Conservation (phyloP, 2,113 vertebrate genomes). For the Anarhynchus alexandrinus region DNA sequence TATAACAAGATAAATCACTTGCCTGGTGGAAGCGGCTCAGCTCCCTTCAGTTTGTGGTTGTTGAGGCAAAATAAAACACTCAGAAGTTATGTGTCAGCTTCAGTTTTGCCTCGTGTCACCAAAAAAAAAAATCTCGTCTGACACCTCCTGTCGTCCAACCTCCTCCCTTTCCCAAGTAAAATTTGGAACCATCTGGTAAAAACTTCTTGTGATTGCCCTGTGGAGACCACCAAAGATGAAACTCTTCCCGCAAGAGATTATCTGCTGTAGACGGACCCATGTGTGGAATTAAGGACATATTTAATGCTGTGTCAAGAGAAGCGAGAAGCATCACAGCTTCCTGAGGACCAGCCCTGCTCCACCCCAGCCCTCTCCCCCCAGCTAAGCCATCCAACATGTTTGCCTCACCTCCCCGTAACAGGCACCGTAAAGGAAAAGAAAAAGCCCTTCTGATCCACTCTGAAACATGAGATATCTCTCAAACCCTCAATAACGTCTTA, state of each 20-base stretch:
- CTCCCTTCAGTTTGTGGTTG: neutral
- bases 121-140: neutral
- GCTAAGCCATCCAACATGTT: constrained; percentile 30
- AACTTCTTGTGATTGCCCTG: neutral
- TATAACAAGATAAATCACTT: neutral
- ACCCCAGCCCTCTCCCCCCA: neutral
- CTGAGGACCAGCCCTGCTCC: neutral
- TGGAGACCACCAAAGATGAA: neutral
- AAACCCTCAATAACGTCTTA: constrained; percentile 44
- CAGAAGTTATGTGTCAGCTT: neutral
- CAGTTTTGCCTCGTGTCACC: neutral
- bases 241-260: neutral
- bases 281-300: neutral
- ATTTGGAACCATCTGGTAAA: neutral
- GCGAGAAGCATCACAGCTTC: neutral
- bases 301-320: neutral
- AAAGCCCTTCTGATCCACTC: neutral
- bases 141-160: neutral
- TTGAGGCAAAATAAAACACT: neutral
- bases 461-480: constrained; percentile 54
- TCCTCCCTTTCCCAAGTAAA: neutral
- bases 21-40: neutral
- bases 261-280: neutral
- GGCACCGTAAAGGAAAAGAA: neutral
- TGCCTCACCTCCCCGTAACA: constrained; percentile 55